A percentile compares a stretch with the other conserved stretches of the same genome.
Evolutionary conservation across 1,140 invertebrate genomes (phyloP).

Genomic region (Whitmania pigra): DNA sequence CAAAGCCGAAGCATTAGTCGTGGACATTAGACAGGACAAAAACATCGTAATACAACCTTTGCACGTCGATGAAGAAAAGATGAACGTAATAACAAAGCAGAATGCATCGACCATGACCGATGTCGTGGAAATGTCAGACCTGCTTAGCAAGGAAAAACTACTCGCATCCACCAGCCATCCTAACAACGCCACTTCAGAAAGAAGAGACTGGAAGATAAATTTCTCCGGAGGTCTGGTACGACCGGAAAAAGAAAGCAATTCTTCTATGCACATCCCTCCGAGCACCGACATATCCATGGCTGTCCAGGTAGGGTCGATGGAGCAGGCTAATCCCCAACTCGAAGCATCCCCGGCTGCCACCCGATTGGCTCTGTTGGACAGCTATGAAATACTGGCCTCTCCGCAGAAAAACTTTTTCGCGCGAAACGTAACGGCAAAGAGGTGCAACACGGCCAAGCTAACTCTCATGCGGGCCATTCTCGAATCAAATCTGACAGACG

Average conservation of each 20-base stretch:
- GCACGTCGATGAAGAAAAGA: no score
- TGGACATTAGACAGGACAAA: no score
- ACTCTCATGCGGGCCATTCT: not conserved
- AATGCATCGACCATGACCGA: no score
- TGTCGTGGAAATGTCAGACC: no score
- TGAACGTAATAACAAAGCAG: no score
- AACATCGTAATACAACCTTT: no score
- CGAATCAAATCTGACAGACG: not conserved
- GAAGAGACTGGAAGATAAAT: not conserved
- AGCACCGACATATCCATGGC: not conserved
- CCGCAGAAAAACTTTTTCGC: not conserved
- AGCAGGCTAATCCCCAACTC: not conserved
- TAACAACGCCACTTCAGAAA: not conserved
- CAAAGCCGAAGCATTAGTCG: no score
- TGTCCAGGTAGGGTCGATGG: conserved; percentile 1
- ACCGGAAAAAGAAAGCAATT: not conserved
- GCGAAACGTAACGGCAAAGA: not conserved
- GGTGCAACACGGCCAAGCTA: not conserved
- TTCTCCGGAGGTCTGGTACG: not conserved
- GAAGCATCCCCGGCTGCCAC: not conserved
- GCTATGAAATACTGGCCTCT: not conserved
- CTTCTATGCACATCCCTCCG: not conserved
- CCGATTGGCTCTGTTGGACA: not conserved
- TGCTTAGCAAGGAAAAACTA: not conserved
- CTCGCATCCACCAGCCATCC: conserved; percentile 8